Evolutionary conservation across 2,888 invertebrate species (phyloP).

Genomic region (Sinodicranocentrus sp.): DNA sequence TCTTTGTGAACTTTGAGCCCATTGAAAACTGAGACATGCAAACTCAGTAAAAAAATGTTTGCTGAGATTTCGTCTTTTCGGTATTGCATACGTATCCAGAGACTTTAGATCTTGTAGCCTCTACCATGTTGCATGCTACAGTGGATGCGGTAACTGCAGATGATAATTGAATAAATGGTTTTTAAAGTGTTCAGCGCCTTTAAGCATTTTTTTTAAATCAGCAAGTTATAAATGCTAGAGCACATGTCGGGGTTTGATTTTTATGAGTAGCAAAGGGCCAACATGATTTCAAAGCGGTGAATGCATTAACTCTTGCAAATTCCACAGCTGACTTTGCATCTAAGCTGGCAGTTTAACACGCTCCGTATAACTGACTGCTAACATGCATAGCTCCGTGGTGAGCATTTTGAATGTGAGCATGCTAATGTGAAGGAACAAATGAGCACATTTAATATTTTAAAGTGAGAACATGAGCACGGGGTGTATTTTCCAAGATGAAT

Average conservation of each 20-base stretch:
- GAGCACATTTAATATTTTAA: too few relatives aligned
- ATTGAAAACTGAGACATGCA: conserved; percentile 53
- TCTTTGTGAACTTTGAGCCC: conserved; percentile 58
- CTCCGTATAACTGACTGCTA: conserved; percentile 58
- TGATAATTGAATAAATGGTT: conserved; percentile 50
- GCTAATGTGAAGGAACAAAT: too few relatives aligned
- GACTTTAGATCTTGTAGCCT: too few relatives aligned
- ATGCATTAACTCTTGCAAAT: conserved; percentile 40
- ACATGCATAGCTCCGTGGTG: neutral
- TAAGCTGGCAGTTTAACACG: conserved; percentile 63
- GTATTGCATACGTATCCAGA: neutral
- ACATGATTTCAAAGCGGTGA: conserved; percentile 36
- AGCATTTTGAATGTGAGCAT: neutral
- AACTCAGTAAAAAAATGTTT: conserved; percentile 43
- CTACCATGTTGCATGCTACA: too few relatives aligned
- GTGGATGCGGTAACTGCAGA: neutral
- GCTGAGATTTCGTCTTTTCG: conserved; percentile 60
- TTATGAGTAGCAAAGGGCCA: conserved; percentile 60
- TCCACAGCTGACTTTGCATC: conserved; percentile 60
- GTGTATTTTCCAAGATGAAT: neutral
- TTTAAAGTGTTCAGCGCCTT: conserved; percentile 24
- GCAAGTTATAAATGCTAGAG: conserved; percentile 39
- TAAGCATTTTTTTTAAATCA: conserved; percentile 32
- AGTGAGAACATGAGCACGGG: neutral
- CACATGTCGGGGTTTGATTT: conserved; percentile 44